Conservation (phyloP, 2,888 invertebrate genomes). For the Pinctada fucata region DNA sequence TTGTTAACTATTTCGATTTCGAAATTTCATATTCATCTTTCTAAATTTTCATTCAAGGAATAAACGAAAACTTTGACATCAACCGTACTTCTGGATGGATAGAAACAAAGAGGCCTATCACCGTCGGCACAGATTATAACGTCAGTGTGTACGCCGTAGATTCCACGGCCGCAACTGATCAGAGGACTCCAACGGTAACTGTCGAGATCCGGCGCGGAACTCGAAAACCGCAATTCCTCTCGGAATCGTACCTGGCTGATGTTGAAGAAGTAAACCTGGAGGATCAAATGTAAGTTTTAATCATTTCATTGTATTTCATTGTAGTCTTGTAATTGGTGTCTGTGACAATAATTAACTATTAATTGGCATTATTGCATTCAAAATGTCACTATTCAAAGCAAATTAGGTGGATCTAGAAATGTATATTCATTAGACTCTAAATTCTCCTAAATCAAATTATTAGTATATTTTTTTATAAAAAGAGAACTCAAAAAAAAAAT, state of each 20-base stretch:
- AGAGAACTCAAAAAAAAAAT: no score
- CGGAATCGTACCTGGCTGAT: slow-evolving; percentile 94
- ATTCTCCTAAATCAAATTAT: no score
- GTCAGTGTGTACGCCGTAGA: slow-evolving; percentile 31
- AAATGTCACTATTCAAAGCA: neutral
- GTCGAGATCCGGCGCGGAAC: slow-evolving; percentile 98
- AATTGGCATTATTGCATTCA: neutral
- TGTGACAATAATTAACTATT: neutral
- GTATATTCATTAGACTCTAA: no score
- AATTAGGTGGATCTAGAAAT: no score
- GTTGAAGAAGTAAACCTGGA: slow-evolving; percentile 98
- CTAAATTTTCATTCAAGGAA: no score
- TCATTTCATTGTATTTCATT: no score
- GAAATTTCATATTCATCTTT: no score
- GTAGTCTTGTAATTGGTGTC: neutral
- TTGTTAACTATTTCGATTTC: no score
- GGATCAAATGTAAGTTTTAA: slow-evolving; percentile 89
- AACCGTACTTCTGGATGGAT: slow-evolving; percentile 19
- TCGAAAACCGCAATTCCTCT: slow-evolving; percentile 96
- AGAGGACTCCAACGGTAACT: slow-evolving; percentile 64
- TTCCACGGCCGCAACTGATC: slow-evolving; percentile 36
- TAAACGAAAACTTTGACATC: slow-evolving; percentile 24
- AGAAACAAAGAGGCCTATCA: slow-evolving; percentile 19
- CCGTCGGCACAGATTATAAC: neutral
- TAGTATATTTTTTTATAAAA: no score